These are phyloP conservation scores for Odontocolon sp. DNA, from an alignment of 2,888 invertebrate species.

Conservation along the genomic window DNA sequence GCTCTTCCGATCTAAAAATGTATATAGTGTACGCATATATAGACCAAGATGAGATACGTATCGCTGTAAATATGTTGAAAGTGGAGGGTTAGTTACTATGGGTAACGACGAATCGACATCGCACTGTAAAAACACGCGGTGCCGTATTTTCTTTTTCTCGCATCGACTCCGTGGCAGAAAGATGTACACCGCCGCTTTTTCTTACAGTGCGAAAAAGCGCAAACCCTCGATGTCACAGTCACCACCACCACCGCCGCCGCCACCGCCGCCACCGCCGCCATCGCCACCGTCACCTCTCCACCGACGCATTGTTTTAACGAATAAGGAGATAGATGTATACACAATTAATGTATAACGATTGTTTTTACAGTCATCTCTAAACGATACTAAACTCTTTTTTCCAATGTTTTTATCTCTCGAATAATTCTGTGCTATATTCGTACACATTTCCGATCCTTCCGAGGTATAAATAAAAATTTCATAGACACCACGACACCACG, in stretches of 20 bases:
- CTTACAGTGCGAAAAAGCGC: slow-evolving; percentile 53
- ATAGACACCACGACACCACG: slow-evolving; percentile 27
- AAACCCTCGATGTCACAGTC: slow-evolving; percentile 54
- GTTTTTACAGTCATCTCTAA: slow-evolving; percentile 60
- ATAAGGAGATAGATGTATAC: slow-evolving; percentile 56
- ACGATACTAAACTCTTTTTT: slow-evolving; percentile 50
- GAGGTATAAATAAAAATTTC: slow-evolving; percentile 53
- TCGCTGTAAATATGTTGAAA: slow-evolving; percentile 62
- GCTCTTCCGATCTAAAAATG: slow-evolving; percentile 45
- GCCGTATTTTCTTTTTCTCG: no score
- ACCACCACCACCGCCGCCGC: slow-evolving; percentile 28
- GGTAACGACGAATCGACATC: slow-evolving; percentile 52
- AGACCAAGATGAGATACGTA: slow-evolving; percentile 59
- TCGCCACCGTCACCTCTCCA: slow-evolving; percentile 23
- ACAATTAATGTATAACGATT: slow-evolving; percentile 62
- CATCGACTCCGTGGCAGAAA: no score
- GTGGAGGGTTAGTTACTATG: slow-evolving; percentile 59
- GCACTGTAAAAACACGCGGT: slow-evolving; percentile 58
- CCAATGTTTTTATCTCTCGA: slow-evolving; percentile 61
- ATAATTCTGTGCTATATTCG: slow-evolving; percentile 62
- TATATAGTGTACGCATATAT: slow-evolving; percentile 60
- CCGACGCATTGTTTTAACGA: slow-evolving; percentile 53
- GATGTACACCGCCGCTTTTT: slow-evolving; percentile 47
- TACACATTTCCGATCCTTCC: slow-evolving; percentile 58
- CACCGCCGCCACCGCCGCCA: slow-evolving; percentile 49